phyloP scores from a whole-genome alignment of 2,113 vertebrate species.

The Ardeotis arabs region DNA sequence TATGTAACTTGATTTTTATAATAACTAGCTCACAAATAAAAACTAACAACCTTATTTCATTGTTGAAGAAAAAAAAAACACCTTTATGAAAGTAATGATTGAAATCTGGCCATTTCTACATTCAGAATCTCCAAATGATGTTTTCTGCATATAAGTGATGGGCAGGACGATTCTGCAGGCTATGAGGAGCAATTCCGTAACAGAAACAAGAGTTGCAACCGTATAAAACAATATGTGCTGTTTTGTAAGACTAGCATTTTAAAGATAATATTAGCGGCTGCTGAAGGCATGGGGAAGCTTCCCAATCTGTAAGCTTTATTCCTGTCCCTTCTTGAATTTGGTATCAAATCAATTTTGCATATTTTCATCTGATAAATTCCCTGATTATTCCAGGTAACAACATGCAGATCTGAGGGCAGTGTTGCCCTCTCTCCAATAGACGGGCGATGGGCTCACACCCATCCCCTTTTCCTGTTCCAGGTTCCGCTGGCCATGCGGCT shows the following conservation, averaged over 20 bases:
- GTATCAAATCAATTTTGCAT: not conserved
- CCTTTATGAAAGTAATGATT: not conserved
- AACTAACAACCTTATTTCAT: not conserved
- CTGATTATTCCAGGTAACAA: not conserved
- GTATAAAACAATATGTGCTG: not conserved
- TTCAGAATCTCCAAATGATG: not conserved
- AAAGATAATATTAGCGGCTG: not conserved
- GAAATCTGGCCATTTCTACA: not conserved
- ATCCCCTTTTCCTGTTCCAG: not conserved
- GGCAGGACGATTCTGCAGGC: not conserved
- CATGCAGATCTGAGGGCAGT: accelerated
- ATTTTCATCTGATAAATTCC: not conserved
- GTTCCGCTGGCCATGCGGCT: not conserved
- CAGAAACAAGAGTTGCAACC: not conserved
- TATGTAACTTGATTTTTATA: slow-evolving; percentile 4
- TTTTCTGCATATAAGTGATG: not conserved
- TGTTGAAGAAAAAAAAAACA: not conserved
- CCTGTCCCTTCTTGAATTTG: not conserved
- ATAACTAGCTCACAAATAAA: not conserved
- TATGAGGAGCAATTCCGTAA: not conserved
- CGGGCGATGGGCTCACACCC: not conserved
- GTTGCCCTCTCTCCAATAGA: not conserved
- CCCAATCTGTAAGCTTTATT: not conserved
- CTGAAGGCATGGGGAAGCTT: not conserved
- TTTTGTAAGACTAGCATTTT: not conserved